Conservation (phyloP, 2,797 vertebrate genomes). For the Philypnodon macrostomus region DNA sequence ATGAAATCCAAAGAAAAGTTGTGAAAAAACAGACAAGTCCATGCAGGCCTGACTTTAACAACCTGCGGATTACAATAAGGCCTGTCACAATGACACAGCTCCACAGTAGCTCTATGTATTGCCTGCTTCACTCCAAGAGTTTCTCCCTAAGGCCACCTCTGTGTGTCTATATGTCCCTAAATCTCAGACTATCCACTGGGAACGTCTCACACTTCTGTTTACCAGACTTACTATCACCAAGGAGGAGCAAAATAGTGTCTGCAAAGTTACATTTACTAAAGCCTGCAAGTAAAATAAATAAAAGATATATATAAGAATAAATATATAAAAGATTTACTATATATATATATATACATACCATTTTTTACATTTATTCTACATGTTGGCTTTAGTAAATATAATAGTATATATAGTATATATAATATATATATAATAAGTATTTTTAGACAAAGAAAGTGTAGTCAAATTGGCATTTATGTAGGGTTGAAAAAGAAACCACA, state of each 20-base stretch:
- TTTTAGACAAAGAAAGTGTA: too few relatives aligned
- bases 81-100: not conserved
- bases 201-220: constrained; percentile 59
- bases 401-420: too few relatives aligned
- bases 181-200: constrained; percentile 38
- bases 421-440: too few relatives aligned
- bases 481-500: not conserved
- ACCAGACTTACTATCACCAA: constrained; percentile 27
- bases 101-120: not conserved
- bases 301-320: too few relatives aligned
- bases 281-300: too few relatives aligned
- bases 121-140: not conserved
- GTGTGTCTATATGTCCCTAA: constrained; percentile 22
- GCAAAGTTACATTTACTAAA: constrained; percentile 30
- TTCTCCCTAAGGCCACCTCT: constrained; percentile 1
- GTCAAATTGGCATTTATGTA: constrained; percentile 1
- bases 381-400: too few relatives aligned
- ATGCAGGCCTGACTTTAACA: not conserved
- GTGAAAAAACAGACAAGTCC: constrained; percentile 1
- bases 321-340: too few relatives aligned
- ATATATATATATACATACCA: too few relatives aligned
- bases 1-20: not conserved
- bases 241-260: constrained; percentile 22
- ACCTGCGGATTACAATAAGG: constrained; percentile 1
- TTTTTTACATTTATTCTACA: too few relatives aligned